Evolutionary conservation across 2,797 vertebrate genomes (phyloP).

Genomic region (Liparis tanakae): DNA sequence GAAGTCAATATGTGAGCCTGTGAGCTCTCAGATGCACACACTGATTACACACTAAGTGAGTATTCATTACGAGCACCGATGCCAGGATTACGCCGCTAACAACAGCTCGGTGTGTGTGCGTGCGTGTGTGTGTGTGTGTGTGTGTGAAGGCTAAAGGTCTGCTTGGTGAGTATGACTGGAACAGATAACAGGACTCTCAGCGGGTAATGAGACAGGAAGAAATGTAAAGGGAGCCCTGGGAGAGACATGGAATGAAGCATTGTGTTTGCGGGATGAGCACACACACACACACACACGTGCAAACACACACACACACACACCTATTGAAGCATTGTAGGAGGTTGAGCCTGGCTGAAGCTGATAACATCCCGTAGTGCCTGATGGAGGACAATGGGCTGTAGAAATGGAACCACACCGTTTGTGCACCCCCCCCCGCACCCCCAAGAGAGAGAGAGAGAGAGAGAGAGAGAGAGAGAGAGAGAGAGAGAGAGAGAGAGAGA

Average conservation of each 20-base stretch:
- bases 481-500: too few species aligned
- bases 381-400: conserved; percentile 76
- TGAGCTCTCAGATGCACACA: neutral
- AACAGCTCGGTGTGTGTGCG: conserved; percentile 6
- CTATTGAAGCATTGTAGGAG: conserved; percentile 79
- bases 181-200: conserved; percentile 67
- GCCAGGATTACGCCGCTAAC: conserved; percentile 1
- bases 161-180: conserved; percentile 67
- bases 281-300: conserved; percentile 21
- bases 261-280: conserved; percentile 50
- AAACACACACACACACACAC: conserved; percentile 48
- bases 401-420: conserved; percentile 64
- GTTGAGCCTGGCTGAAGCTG: conserved; percentile 75
- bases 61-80: conserved; percentile 20
- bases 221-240: conserved; percentile 64
- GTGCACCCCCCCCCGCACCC: conserved; percentile 24
- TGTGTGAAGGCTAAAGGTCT: conserved; percentile 53
- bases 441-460: conserved; percentile 1
- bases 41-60: conserved; percentile 27
- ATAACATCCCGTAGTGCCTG: conserved; percentile 78
- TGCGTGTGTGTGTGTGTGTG: conserved; percentile 19
- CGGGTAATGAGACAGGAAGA: conserved; percentile 67
- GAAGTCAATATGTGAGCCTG: neutral
- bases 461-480: too few species aligned
- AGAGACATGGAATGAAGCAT: conserved; percentile 72